Percentiles rank a stretch among this genome's conserved stretches.
Evolutionary conservation across 2,888 invertebrate species (phyloP).

Genomic region (Orthonevra nobilis): DNA sequence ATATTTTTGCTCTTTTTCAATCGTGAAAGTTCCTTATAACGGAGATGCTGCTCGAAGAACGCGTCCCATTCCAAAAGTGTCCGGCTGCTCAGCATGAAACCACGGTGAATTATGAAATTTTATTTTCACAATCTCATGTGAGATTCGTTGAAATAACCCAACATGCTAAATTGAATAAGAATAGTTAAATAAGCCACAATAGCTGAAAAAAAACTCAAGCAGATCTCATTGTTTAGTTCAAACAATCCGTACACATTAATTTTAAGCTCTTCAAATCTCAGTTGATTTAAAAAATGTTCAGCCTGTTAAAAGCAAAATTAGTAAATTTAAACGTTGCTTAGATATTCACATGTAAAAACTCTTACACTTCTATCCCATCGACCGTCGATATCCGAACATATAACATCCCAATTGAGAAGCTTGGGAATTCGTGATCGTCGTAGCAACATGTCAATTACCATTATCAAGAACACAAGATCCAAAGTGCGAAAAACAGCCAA

Average conservation of each 20-base stretch:
- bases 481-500: conserved; percentile 71
- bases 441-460: conserved; percentile 74
- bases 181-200: conserved; percentile 40
- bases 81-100: no score
- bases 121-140: no score
- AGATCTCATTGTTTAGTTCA: conserved; percentile 17
- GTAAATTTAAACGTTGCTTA: neutral
- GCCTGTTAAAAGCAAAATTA: conserved; percentile 12
- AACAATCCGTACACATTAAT: conserved; percentile 44
- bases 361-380: conserved; percentile 77
- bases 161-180: conserved; percentile 46
- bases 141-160: conserved; percentile 20
- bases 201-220: conserved; percentile 22
- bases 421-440: conserved; percentile 72
- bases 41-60: no score
- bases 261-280: conserved; percentile 14
- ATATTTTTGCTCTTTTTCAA: no score
- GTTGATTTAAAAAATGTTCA: conserved; percentile 39
- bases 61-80: no score
- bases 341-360: neutral
- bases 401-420: conserved; percentile 73
- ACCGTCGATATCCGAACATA: conserved; percentile 75
- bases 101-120: no score
- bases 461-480: conserved; percentile 73
- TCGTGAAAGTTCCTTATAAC: no score